These are phyloP conservation scores for Hippoglossus hippoglossus DNA, from an alignment of 2,797 vertebrate species.

Conservation along the genomic window DNA sequence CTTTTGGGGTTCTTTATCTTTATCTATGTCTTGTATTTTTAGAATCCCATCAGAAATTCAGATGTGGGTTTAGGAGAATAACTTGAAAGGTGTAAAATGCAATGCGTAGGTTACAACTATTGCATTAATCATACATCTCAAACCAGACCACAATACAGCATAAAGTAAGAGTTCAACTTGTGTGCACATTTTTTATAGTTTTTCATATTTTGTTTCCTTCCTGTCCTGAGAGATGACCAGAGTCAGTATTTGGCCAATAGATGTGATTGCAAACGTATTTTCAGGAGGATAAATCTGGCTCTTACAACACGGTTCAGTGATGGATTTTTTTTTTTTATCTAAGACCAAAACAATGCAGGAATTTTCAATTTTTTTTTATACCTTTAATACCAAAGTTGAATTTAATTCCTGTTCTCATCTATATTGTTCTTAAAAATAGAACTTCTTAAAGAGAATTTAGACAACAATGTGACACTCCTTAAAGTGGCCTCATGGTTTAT, in stretches of 20 bases:
- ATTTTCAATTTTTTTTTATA: too few relatives aligned
- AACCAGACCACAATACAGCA: too few relatives aligned
- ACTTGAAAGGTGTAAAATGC: neutral
- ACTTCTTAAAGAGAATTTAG: too few relatives aligned
- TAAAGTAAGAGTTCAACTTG: too few relatives aligned
- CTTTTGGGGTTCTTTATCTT: slow-evolving; percentile 7
- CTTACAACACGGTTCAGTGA: neutral
- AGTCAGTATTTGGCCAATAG: neutral
- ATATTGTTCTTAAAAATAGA: too few relatives aligned
- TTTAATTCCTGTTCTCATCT: neutral
- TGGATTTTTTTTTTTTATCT: too few relatives aligned
- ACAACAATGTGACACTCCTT: neutral
- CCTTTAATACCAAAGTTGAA: too few relatives aligned
- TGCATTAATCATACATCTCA: neutral
- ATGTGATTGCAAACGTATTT: neutral
- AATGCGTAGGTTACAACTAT: neutral
- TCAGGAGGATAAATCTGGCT: neutral
- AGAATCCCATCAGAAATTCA: neutral
- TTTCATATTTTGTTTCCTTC: neutral
- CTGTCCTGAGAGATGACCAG: neutral
- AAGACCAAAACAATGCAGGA: too few relatives aligned
- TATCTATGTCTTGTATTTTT: neutral
- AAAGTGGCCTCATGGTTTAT: neutral
- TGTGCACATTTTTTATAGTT: too few relatives aligned
- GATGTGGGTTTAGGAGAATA: neutral